phyloP scores from a whole-genome alignment of 2,113 vertebrate genomes.

The Mohoua ochrocephala region DNA sequence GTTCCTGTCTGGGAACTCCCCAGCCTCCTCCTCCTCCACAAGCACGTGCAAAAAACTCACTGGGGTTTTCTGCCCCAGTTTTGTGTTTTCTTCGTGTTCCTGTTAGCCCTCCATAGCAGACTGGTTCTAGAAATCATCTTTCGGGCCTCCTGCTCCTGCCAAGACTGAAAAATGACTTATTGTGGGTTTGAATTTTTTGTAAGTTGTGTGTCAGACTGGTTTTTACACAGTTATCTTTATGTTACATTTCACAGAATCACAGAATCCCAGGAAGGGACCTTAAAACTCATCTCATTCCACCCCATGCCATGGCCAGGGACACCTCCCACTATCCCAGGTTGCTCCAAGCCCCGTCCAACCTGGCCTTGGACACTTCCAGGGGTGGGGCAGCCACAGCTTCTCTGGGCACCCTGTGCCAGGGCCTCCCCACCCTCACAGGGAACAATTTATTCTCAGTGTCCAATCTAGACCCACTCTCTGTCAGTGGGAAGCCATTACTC shows the following conservation, averaged over 20 bases:
- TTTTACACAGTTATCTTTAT: not conserved
- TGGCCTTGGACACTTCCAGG: not conserved
- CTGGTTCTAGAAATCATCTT: not conserved
- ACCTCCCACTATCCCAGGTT: not conserved
- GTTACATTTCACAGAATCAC: not conserved
- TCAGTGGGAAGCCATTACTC: not conserved
- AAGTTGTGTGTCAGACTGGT: not conserved
- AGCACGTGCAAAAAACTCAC: not conserved
- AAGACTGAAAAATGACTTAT: not conserved
- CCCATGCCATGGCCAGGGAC: not conserved
- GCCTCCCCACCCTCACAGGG: not conserved
- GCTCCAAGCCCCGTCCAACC: accelerated
- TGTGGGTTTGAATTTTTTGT: not conserved
- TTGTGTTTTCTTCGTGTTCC: not conserved
- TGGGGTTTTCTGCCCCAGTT: not conserved
- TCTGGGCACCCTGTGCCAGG: not conserved
- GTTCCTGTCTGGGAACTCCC: slow-evolving; percentile 8
- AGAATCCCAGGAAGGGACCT: not conserved
- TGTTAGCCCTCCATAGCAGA: not conserved
- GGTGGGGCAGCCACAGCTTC: not conserved
- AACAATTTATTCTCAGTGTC: not conserved
- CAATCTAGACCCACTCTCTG: not conserved
- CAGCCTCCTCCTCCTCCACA: not conserved
- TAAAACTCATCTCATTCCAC: not conserved
- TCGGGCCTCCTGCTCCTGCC: not conserved